Conservation (phyloP, 2,888 invertebrate species). For the Crioceris asparagi region DNA sequence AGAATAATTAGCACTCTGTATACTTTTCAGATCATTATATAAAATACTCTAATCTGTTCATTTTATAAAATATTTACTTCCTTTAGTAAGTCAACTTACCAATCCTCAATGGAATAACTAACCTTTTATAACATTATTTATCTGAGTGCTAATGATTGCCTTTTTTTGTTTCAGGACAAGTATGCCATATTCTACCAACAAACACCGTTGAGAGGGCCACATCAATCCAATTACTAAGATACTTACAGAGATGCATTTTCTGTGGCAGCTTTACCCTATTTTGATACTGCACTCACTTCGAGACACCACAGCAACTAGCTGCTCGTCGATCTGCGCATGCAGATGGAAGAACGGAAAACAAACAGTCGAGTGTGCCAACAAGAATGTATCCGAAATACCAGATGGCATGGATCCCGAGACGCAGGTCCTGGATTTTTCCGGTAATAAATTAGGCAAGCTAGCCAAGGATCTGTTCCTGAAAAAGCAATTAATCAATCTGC, state of each 20-base stretch:
- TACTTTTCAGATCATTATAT: too few species aligned
- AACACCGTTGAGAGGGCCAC: too few species aligned
- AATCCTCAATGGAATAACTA: too few species aligned
- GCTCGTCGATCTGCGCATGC: constrained; percentile 55
- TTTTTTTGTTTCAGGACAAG: too few species aligned
- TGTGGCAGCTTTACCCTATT: neutral
- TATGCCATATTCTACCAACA: too few species aligned
- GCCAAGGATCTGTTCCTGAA: constrained; percentile 69
- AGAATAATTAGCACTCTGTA: too few species aligned
- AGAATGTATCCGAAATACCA: constrained; percentile 65
- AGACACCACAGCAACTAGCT: constrained; percentile 53
- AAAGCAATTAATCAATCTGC: constrained; percentile 71
- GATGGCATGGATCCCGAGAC: constrained; percentile 72
- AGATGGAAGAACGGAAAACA: constrained; percentile 91
- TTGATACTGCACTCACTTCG: neutral
- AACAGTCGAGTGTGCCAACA: constrained; percentile 77
- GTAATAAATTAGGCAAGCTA: constrained; percentile 70
- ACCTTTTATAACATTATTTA: too few species aligned
- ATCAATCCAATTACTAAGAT: too few species aligned
- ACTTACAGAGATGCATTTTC: neutral
- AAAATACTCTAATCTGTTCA: too few species aligned
- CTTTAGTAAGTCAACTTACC: too few species aligned
- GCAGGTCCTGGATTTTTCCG: constrained; percentile 77
- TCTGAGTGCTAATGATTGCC: too few species aligned
- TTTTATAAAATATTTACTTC: too few species aligned